Conservation (phyloP, 2,797 vertebrate species). For the Chrosomus eos region DNA sequence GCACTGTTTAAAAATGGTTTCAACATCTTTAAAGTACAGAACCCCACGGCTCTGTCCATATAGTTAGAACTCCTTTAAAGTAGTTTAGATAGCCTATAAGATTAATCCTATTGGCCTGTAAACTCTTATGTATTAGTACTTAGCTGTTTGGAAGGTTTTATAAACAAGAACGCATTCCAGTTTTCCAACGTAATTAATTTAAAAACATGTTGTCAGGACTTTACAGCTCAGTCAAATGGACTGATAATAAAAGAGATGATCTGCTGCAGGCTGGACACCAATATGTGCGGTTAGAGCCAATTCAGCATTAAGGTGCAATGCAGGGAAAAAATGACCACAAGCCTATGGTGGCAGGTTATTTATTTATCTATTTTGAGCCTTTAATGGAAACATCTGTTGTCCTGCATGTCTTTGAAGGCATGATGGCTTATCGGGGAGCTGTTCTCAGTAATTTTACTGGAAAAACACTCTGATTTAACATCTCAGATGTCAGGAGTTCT, state of each 20-base stretch:
- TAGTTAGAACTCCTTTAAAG: neutral
- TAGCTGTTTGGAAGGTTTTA: conserved; percentile 13
- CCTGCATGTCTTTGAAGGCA: neutral
- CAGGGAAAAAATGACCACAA: neutral
- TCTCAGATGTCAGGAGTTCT: neutral
- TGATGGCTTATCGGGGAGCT: neutral
- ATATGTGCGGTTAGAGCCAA: neutral
- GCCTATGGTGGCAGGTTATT: neutral
- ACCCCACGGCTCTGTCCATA: conserved; percentile 3
- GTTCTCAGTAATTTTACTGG: neutral
- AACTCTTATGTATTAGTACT: neutral
- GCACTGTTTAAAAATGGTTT: conserved; percentile 48
- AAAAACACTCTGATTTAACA: neutral
- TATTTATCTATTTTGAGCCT: neutral
- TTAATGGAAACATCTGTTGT: conserved; percentile 40
- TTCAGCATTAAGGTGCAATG: neutral
- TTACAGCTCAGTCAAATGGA: neutral
- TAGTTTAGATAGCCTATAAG: neutral
- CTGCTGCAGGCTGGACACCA: neutral
- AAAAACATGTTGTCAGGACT: neutral
- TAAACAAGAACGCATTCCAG: conserved; percentile 7
- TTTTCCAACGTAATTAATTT: neutral
- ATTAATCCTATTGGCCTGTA: conserved; percentile 14
- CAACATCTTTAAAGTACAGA: neutral
- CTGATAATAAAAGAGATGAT: neutral